Conservation (phyloP, 2,113 vertebrate species). For the Lates calcarifer region DNA sequence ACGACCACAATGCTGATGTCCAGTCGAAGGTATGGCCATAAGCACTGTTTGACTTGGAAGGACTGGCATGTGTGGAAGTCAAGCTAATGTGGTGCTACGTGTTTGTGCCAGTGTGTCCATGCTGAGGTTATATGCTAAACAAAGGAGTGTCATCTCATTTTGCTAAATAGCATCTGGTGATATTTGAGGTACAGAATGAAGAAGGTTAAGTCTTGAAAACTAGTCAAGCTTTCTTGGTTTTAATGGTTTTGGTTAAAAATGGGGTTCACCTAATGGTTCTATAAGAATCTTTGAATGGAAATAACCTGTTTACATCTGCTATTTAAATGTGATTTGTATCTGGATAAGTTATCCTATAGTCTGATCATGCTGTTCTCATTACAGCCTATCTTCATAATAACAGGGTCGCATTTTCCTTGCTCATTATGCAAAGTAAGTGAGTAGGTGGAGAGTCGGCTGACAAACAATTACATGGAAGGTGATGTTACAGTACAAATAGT, state of each 20-base stretch:
- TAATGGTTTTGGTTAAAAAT: slow-evolving; percentile 2
- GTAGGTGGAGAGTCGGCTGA: background rate
- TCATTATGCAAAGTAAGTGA: slow-evolving; percentile 6
- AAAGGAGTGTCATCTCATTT: background rate
- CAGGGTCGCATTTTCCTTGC: background rate
- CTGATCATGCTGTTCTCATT: background rate
- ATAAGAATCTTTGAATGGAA: background rate
- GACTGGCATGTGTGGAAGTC: slow-evolving; percentile 32
- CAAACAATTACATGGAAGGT: background rate
- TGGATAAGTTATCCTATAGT: slow-evolving; percentile 24
- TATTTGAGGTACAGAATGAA: background rate
- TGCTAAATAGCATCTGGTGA: background rate
- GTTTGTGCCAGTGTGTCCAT: slow-evolving; percentile 24
- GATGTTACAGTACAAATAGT: slow-evolving; percentile 5
- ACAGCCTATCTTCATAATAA: background rate
- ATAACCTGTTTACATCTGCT: slow-evolving; percentile 16
- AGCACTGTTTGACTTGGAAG: rapidly evolving
- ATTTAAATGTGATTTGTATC: slow-evolving; percentile 17
- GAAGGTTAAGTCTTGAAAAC: background rate
- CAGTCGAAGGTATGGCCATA: slow-evolving; percentile 93
- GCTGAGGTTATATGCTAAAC: background rate
- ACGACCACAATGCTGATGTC: slow-evolving; percentile 97
- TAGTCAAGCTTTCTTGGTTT: background rate
- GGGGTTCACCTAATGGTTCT: background rate
- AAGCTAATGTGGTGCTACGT: slow-evolving; percentile 10